Evolutionary conservation across 2,113 vertebrate genomes (phyloP).

Genomic region (Ornithorhynchus anatinus): DNA sequence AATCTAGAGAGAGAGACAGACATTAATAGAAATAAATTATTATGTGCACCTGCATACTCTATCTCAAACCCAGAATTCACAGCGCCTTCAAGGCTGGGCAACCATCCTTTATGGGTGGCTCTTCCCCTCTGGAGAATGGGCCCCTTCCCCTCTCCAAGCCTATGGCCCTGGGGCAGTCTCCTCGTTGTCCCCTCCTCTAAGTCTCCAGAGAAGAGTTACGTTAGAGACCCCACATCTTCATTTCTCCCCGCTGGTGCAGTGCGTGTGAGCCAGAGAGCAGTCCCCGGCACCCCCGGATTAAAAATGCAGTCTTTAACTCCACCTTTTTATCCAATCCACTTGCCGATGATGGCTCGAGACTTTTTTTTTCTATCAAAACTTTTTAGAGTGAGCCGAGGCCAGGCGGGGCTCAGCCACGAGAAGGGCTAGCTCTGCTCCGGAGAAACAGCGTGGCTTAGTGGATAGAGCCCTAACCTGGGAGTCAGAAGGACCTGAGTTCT

Average conservation of each 20-base stretch:
- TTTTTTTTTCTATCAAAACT: background rate
- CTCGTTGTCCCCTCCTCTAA: background rate
- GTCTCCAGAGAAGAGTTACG: too few species aligned
- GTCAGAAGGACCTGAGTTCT: too few species aligned
- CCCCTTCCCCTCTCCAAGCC: background rate
- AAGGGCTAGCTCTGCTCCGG: background rate
- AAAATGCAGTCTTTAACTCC: background rate
- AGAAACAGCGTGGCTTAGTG: too few species aligned
- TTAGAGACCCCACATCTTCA: too few species aligned
- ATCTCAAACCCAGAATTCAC: too few species aligned
- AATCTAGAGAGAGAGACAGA: too few species aligned
- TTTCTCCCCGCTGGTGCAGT: too few species aligned
- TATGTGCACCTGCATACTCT: too few species aligned
- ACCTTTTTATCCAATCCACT: background rate
- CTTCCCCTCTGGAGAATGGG: background rate
- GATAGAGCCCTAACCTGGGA: too few species aligned
- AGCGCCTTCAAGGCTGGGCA: background rate
- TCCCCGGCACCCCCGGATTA: background rate
- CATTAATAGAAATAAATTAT: too few species aligned
- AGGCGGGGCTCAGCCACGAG: background rate
- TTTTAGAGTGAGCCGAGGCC: background rate
- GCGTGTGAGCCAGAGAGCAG: too few species aligned
- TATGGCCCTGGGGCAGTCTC: background rate
- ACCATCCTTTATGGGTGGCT: background rate
- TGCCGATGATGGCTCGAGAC: background rate